Evolutionary conservation across 2,113 vertebrate genomes (phyloP), one percentile per base, ranked within the genome.

Genomic region (Holacanthus passer): DNA sequence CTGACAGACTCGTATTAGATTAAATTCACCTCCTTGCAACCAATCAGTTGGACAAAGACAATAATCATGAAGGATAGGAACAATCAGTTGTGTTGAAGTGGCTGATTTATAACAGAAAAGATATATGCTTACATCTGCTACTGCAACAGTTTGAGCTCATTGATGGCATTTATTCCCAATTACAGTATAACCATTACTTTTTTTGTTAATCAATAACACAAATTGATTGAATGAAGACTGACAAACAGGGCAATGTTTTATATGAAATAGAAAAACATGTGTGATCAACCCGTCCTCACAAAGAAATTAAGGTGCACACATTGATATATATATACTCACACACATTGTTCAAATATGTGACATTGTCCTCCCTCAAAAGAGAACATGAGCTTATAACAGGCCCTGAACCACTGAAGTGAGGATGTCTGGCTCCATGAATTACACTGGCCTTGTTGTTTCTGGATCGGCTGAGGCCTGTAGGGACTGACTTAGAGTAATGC

Each of bases 401-500:
- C 87, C 73, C 76, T 66, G 86, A 91, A 88, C 73, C 82, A 90
- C 52, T 91, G 91, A 88, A 91, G 91, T 91, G 92, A 89, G 89
- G 88, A 93, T 85, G 86, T 89, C 88, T 89, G 85, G 87, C 91
- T 88, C 81, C 2, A 7, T 81, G 91, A 93, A 92, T 94, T 91
- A 90, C 93, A 89, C 85, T 89, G 89, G 92, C 90, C 91, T 91
- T 92, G 92, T 93, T 94, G 91, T 93, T 91, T 94, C 84, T 91
- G 91, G 85, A 91, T 91, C 47, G 85, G 88, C 89, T 83, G 87
- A 80, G 89, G 91, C 84, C 92, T 92, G 90, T 87, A 60, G 91
- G 90, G 93, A 92, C 91, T 89, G 92, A 91, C 88, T 92, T 92
- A 91, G 89, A 92, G 91, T 90, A 93, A 93, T 92, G 93, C 93